Evolutionary conservation across 2,797 vertebrate genomes (phyloP).

Genomic region (Gorsachius magnificus): DNA sequence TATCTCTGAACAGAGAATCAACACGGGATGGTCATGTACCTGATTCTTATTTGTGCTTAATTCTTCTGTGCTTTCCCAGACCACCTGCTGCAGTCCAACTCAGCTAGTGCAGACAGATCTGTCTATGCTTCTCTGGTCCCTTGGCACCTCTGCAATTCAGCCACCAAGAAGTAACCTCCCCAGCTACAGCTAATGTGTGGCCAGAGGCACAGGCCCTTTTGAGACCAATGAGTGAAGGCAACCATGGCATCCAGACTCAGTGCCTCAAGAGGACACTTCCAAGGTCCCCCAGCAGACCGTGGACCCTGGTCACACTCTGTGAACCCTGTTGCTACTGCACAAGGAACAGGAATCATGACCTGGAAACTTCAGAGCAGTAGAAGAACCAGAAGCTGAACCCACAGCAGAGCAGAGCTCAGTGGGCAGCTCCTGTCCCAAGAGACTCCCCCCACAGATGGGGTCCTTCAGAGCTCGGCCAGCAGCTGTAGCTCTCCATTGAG

Average conservation of each 20-base stretch:
- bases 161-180: background rate
- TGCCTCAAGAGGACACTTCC: background rate
- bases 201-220: background rate
- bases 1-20: background rate
- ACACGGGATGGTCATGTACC: rapidly evolving
- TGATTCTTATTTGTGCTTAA: background rate
- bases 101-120: background rate
- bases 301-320: background rate
- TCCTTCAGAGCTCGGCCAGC: background rate
- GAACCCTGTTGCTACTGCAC: background rate
- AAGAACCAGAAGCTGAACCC: background rate
- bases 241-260: background rate
- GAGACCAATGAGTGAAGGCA: background rate
- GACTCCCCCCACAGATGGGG: background rate
- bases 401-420: background rate
- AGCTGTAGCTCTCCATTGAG: background rate
- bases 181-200: background rate
- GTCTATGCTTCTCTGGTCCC: background rate
- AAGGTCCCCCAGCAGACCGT: background rate
- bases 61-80: background rate
- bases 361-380: background rate
- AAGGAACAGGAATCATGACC: background rate
- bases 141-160: background rate
- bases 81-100: background rate
- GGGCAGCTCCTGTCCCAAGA: background rate